Conservation (phyloP, 2,888 invertebrate species). For the Sisyra terminalis region DNA sequence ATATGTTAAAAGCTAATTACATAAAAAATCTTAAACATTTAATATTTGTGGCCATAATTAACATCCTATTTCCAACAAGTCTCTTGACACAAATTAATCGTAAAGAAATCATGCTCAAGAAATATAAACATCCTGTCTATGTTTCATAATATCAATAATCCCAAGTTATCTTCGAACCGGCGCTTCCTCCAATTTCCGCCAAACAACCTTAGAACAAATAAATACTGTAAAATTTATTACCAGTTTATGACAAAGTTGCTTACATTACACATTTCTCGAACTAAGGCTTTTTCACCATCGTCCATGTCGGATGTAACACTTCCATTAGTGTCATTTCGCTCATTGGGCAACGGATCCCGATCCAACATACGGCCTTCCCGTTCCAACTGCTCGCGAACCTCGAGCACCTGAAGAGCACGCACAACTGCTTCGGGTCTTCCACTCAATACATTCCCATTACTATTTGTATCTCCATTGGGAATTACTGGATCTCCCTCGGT, state of each 20-base stretch:
- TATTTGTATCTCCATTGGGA: constrained; percentile 18
- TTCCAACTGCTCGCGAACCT: constrained; percentile 77
- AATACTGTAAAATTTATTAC: background rate
- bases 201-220: constrained; percentile 48
- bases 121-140: no score
- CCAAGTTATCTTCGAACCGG: constrained; percentile 34
- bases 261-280: constrained; percentile 90
- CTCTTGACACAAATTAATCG: no score
- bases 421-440: constrained; percentile 84
- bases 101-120: no score
- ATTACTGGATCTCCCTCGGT: constrained; percentile 24
- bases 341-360: constrained; percentile 18
- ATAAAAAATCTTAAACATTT: background rate
- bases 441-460: constrained; percentile 27
- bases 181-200: constrained; percentile 77
- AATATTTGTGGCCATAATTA: no score
- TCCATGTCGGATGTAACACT: constrained; percentile 36
- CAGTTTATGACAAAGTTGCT: constrained; percentile 19
- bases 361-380: constrained; percentile 35
- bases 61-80: no score
- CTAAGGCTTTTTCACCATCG: constrained; percentile 81
- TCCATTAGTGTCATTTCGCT: constrained; percentile 10
- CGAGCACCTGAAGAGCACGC: constrained; percentile 79
- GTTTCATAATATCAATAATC: no score
- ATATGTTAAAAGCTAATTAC: background rate